Percentiles rank a stretch among this genome's conserved stretches.
Evolutionary conservation across 2,888 invertebrate species (phyloP).

Genomic region (Selenia dentaria): DNA sequence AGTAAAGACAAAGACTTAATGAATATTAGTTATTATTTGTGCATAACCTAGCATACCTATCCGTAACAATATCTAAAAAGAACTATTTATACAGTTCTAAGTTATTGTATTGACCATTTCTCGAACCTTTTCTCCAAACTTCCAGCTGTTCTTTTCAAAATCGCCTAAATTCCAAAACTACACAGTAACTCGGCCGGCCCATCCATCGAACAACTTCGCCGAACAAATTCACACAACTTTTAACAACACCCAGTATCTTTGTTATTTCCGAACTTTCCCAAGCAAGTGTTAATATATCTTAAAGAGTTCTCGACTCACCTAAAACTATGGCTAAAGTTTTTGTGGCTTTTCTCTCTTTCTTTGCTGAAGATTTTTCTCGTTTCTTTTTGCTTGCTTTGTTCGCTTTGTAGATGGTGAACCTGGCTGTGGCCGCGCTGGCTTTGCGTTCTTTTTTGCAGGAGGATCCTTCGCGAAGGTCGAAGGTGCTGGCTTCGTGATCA

Average conservation of each 20-base stretch:
- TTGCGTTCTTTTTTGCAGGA: slow-evolving; percentile 89
- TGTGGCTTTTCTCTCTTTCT: slow-evolving; percentile 98
- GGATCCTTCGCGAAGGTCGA: slow-evolving; percentile 71
- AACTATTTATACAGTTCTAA: too few species aligned
- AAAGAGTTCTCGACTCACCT: slow-evolving; percentile 86
- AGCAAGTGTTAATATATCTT: slow-evolving; percentile 23
- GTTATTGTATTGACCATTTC: too few species aligned
- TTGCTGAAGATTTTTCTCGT: slow-evolving; percentile 96
- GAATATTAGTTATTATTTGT: too few species aligned
- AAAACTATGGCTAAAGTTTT: slow-evolving; percentile 99
- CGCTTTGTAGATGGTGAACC: slow-evolving; percentile 96
- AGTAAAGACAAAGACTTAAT: too few species aligned
- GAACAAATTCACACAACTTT: slow-evolving; percentile 21
- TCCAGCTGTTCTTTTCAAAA: slow-evolving; percentile 14
- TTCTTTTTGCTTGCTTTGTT: slow-evolving; percentile 98
- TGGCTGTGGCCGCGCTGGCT: slow-evolving; percentile 87
- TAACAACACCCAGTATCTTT: slow-evolving; percentile 24
- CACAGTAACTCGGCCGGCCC: slow-evolving; percentile 6
- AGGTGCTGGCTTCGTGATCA: slow-evolving; percentile 66
- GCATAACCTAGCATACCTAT: too few species aligned
- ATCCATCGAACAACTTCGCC: slow-evolving; percentile 16
- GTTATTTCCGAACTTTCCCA: slow-evolving; percentile 18
- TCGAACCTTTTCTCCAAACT: not conserved
- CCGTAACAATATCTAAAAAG: too few species aligned
- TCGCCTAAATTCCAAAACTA: slow-evolving; percentile 17